Conservation (phyloP, 2,888 invertebrate genomes). For the Acronicta aceris region DNA sequence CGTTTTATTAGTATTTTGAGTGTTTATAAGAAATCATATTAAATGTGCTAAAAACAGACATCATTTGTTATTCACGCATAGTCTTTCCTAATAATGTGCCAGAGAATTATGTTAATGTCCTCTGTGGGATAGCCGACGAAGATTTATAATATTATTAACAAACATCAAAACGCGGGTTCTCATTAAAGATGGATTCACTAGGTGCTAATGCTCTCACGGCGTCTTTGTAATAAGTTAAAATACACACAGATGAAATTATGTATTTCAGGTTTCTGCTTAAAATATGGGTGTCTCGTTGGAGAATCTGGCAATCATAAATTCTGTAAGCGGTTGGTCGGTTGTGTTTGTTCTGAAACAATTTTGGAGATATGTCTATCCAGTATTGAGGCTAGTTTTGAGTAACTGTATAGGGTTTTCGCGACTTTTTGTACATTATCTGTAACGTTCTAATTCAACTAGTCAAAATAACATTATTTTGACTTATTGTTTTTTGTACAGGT, state of each 20-base stretch:
- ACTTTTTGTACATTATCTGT: no score
- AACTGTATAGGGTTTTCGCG: no score
- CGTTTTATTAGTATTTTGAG: not conserved
- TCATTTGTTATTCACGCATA: slow-evolving; percentile 21
- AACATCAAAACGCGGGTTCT: slow-evolving; percentile 51
- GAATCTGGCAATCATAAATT: no score
- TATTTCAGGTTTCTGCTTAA: slow-evolving; percentile 17
- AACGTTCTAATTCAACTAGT: no score
- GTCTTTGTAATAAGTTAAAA: slow-evolving; percentile 28
- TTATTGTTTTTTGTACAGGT: no score
- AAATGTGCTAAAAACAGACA: slow-evolving; percentile 29
- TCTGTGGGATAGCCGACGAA: slow-evolving; percentile 15
- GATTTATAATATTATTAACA: slow-evolving; percentile 50
- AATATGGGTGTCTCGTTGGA: not conserved
- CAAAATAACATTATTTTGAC: no score
- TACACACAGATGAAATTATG: slow-evolving; percentile 27
- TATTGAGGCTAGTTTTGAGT: no score
- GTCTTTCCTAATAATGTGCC: slow-evolving; percentile 20
- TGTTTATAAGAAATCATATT: slow-evolving; percentile 17
- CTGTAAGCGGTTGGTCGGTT: no score
- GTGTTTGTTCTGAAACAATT: no score
- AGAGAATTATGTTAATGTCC: slow-evolving; percentile 33
- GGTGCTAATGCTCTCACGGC: slow-evolving; percentile 38
- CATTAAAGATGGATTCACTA: slow-evolving; percentile 61
- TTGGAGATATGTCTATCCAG: not conserved